Evolutionary conservation across 2,113 vertebrate genomes (phyloP), one percentile per base, ranked within the genome.

Genomic region (Pygoscelis antarcticus): DNA sequence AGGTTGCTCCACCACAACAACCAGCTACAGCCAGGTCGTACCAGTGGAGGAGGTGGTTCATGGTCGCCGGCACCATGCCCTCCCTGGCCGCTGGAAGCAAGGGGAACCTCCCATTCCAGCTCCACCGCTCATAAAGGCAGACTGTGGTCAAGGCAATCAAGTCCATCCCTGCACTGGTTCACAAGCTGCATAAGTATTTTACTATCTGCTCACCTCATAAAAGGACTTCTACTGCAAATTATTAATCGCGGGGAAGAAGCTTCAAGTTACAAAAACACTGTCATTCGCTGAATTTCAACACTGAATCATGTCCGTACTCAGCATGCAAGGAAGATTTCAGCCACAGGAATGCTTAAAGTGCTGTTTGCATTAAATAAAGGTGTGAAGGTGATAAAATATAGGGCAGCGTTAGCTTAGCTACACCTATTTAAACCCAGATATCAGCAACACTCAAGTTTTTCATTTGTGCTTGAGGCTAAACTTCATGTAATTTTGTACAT

Each of bases 61-160:
- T 0, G 11, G 82, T 10, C 40, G 22, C 18, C 4, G 2, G 19
- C 17, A 76, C 47, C 25, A 8, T 7, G 46, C 10, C 69, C 4
- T 34, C 32, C 36, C 49, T 13, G 9, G 30, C 36, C 0, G 0
- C 54, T 81, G 64, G 51, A 44, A 74, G 20, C 9, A 32, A 62
- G 10, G 27, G 30, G 16, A 81, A 4, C 23, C n/a, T 82, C 42
- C 42, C 26, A 32, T 23, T 16, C 21, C 72, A 55, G 25, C 38
- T 52, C 60, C 15, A 19, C 30, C 1, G 0, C 60, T 71, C 36
- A 14, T 0, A 0, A 68, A 74, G 11, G 12, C 68, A 83, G 17
- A 4, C 26, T 16, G 4, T 3, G 7, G 38, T 34, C 71, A 69
- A 66, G 42, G n/a, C 5, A 10, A 12, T 47, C 20, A 18, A 34